Evolutionary conservation across 2,113 vertebrate species (phyloP).

Genomic region (Vanacampus margaritifer): DNA sequence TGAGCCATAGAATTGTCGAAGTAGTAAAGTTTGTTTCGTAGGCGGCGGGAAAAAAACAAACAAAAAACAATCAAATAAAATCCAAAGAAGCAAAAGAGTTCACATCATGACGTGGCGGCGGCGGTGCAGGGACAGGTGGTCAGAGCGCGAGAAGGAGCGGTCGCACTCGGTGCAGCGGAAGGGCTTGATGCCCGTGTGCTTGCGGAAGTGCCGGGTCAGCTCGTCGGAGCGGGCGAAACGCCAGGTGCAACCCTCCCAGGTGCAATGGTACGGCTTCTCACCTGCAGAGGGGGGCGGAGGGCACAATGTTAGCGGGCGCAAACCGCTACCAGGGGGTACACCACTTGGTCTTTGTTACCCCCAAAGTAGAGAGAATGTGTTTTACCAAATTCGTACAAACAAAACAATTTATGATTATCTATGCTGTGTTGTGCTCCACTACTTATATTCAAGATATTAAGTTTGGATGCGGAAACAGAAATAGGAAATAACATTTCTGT

Average conservation of each 20-base stretch:
- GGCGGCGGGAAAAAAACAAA: neutral
- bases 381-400: no score
- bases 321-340: neutral
- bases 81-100: slow-evolving; percentile 38
- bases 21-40: neutral
- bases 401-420: no score
- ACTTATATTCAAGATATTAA: no score
- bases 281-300: slow-evolving; percentile 62
- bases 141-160: slow-evolving; percentile 95
- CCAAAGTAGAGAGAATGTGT: no score
- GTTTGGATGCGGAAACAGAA: no score
- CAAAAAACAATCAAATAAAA: neutral
- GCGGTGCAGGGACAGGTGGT: slow-evolving; percentile 93
- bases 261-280: slow-evolving; percentile 95
- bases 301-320: neutral
- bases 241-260: slow-evolving; percentile 96
- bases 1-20: neutral
- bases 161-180: slow-evolving; percentile 94
- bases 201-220: slow-evolving; percentile 93
- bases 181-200: slow-evolving; percentile 98
- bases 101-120: slow-evolving; percentile 95
- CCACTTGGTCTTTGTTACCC: no score
- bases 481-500: no score
- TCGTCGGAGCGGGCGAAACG: slow-evolving; percentile 94
- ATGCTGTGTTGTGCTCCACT: no score